Conservation (phyloP, 2,113 vertebrate species). For the Oreochromis aureus region DNA sequence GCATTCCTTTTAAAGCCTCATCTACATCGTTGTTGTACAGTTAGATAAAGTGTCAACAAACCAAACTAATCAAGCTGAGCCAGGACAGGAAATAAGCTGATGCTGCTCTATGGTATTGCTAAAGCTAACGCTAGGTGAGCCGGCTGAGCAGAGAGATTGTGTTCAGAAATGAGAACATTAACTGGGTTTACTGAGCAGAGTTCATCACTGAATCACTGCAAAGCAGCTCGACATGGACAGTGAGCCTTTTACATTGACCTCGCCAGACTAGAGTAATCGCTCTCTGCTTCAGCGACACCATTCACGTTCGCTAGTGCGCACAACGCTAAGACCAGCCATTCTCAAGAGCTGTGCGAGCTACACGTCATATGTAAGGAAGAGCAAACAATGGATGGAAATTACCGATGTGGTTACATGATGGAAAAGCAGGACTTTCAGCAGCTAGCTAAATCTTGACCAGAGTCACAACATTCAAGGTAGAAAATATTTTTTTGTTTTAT, state of each 20-base stretch:
- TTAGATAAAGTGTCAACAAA: neutral
- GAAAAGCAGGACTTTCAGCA: neutral
- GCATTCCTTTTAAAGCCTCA: neutral
- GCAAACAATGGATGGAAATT: neutral
- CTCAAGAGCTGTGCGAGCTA: accelerated
- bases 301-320: neutral
- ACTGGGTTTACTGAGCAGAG: neutral
- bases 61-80: neutral
- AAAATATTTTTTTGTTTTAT: neutral
- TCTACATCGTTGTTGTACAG: neutral
- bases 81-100: neutral
- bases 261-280: neutral
- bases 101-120: neutral
- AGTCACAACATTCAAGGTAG: neutral
- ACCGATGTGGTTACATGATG: neutral
- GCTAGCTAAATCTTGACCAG: neutral
- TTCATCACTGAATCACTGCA: neutral
- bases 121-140: neutral
- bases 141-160: neutral
- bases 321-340: neutral
- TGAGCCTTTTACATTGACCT: neutral
- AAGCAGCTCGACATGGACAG: neutral
- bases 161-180: neutral
- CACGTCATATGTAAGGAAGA: neutral
- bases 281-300: neutral